These are phyloP conservation scores for Podargus strigoides DNA, from an alignment of 2,797 vertebrate species.

Conservation along the genomic window DNA sequence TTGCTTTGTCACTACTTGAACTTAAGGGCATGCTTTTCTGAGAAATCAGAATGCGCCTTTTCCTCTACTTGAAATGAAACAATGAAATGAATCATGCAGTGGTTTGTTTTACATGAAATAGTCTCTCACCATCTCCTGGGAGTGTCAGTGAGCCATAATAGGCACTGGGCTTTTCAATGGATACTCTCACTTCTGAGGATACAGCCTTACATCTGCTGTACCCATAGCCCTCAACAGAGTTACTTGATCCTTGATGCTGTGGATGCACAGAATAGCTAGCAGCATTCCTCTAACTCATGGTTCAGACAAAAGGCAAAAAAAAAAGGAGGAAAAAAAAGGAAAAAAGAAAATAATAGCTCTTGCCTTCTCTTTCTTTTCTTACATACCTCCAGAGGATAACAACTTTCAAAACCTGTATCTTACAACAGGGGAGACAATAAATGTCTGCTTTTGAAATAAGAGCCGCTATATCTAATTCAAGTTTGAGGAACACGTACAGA, in stretches of 20 bases:
- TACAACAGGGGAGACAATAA: neutral
- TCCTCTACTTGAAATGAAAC: neutral
- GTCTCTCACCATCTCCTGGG: neutral
- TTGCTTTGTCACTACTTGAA: neutral
- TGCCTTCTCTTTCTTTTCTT: neutral
- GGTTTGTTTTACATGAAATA: slow-evolving; percentile 25
- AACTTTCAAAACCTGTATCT: neutral
- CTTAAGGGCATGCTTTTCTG: neutral
- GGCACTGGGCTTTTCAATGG: neutral
- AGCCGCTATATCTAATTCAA: neutral
- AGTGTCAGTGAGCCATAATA: neutral
- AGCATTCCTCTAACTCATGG: neutral
- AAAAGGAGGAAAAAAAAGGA: neutral
- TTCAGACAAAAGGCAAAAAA: neutral
- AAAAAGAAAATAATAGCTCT: neutral
- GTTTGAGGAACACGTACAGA: neutral
- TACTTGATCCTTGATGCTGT: neutral
- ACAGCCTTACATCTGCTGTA: neutral
- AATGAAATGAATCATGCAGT: neutral
- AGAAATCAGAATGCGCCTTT: neutral
- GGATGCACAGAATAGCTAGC: neutral
- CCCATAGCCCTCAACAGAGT: neutral
- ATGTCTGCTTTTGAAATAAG: neutral
- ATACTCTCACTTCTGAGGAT: neutral
- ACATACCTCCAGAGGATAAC: neutral